Evolutionary conservation across 1,140 invertebrate genomes (phyloP), one percentile per base, ranked within the genome.

Genomic region (Drepana arcuata): DNA sequence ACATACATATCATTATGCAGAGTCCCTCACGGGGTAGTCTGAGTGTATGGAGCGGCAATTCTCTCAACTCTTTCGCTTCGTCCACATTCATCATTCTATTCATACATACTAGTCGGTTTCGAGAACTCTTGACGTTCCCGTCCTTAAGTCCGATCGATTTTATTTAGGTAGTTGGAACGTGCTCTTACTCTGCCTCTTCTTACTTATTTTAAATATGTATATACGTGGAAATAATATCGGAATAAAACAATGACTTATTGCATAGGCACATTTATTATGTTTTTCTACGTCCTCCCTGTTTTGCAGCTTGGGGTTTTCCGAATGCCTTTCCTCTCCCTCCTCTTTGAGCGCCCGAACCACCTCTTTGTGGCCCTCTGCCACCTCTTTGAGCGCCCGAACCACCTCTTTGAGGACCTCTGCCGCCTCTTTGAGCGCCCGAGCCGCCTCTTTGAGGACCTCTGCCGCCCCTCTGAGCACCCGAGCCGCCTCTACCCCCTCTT

Each of bases 271-370:
- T 41, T 48, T 44, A 48, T 48, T 59, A 41, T 31, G 43, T 55
- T 46, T 44, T 46, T 23, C 45, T 50, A 29, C 51, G 36, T 6
- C 48, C 47, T 18, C 34, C 27, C 21, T 50, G 24, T 16, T 49
- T 59, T 1, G 41, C 21, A 1, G 47, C 42, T 46, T 63, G 53
- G 0, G 66, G 66, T 29, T 67, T 70, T 1, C 66, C 66, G 10
- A 51, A 69, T n/a, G 60, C 23, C 16, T 53, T 53, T 2, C 41
- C 34, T 32, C 39, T 38, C 16, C 16, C 11, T 1, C 35, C 28
- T 26, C 39, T 44, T 32, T 6, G 4, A 5, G 4, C 4, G n/a
- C 24, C 24, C n/a, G 6, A n/a, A 2, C 24, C 24, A 2, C 2
- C 2, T 6, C 24, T 10, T 10, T n/a, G n/a, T n/a, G 4, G 4